Evolutionary conservation across 2,113 vertebrate genomes (phyloP).

Genomic region (Thunnus maccoyii): DNA sequence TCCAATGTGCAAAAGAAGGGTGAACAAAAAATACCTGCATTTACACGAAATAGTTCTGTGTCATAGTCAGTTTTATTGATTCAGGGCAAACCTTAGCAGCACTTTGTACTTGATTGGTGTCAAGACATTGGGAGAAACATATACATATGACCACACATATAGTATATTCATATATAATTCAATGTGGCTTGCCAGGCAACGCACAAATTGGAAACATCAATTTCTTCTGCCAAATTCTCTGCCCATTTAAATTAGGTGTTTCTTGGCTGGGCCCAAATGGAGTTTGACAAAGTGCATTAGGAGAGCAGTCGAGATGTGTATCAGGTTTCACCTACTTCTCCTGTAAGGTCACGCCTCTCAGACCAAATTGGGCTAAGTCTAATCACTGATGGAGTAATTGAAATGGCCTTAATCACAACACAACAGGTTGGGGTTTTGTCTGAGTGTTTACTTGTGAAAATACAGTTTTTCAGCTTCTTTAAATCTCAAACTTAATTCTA

Average conservation of each 20-base stretch:
- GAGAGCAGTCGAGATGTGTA: not conserved
- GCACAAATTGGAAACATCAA: not conserved
- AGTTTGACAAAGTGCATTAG: conserved; percentile 52
- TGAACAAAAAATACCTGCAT: too few relatives aligned
- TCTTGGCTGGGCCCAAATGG: conserved; percentile 25
- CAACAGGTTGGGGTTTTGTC: conserved; percentile 38
- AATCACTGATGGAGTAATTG: conserved; percentile 64
- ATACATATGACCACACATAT: too few relatives aligned
- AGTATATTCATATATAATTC: not conserved
- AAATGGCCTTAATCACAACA: conserved; percentile 68
- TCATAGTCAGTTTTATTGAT: not conserved
- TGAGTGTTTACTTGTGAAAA: not conserved
- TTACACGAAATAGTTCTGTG: too few relatives aligned
- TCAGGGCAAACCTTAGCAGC: too few relatives aligned
- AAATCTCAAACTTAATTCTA: not conserved
- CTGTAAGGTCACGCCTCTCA: conserved; percentile 22
- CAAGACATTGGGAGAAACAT: not conserved
- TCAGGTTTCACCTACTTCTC: conserved; percentile 33
- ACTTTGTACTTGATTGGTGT: not conserved
- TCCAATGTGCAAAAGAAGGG: not conserved
- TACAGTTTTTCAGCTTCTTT: not conserved
- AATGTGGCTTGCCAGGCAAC: not conserved
- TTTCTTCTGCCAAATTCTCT: not conserved
- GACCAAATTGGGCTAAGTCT: conserved; percentile 65
- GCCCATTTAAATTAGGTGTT: conserved; percentile 26